Base-by-base conservation (phyloP, 1,140 invertebrate species). In the Apocrypta bakeri region DNA sequence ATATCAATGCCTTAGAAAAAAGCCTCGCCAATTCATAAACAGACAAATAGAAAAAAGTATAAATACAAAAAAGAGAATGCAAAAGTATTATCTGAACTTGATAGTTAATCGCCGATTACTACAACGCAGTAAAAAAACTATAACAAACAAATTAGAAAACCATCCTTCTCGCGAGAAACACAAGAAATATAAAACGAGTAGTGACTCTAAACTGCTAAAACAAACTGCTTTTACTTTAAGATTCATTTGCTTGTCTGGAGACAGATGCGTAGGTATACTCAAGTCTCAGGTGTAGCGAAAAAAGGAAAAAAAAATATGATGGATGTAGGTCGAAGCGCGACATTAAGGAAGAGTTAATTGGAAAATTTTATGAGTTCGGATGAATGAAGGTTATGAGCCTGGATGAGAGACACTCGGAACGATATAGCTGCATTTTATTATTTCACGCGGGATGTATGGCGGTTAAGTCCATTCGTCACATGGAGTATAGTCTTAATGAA, bases 281-380 rank as follows among this genome's bases (percentile, higher is more conserved):
- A 56, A 56, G 48, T 56, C 48, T 7, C 48, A 2, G 48, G 7
- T 0, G 48, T n/a, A 17, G 69, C 29, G 33, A 7, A 71, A 71
- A 37, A 72, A 72, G 42, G 24, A 24, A 72, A 72, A 42, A 37
- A 40, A 42, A 72, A 72, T 40, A 24, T 72, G 69, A 72, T 72
- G 25, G 69, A 72, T 42, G 69, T 69, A 6, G 21, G 1, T 56
- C 48, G 42, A 21, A 37, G 1, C 33, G 27, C 27, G 12, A 72
- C 42, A 40, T 72, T 42, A 72, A 72, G 33, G 24, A 11, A 56
- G 37, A 25, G 24, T 72, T 72, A 42, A 72, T 72, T 40, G 37
- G 69, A 42, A 33, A 72, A 42, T 72, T 72, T 25, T 72, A 72
- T 40, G 37, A 33, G 31, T 8, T 3, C 31, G 33, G 37, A 33